Base-by-base conservation (phyloP, 1,140 invertebrate genomes). In the Druon quercuslanigerum region DNA sequence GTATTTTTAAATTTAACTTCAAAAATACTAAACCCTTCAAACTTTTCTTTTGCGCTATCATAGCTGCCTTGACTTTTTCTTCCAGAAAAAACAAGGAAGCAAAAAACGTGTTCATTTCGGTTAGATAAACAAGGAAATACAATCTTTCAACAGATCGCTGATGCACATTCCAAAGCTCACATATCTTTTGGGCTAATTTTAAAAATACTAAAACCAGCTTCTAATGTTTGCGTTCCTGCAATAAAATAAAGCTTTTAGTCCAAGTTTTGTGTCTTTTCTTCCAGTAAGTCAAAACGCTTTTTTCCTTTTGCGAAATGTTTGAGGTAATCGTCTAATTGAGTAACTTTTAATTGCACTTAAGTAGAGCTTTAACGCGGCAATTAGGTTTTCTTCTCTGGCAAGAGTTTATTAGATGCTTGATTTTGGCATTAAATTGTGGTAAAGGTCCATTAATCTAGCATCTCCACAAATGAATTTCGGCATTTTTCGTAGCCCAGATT, bases 231-330 rank as follows among this genome's bases (percentile, higher is more conserved):
- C n/a, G 1, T 3, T 46, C 6, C 14, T 66, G 16, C 13, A 66
- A 16, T 33, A 33, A 46, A 66, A 66, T 40, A 66, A 66, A 14
- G 60, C 13, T 5, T 66, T 25, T 33, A 66, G 20, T 66, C 25
- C 60, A 66, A 66, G 19, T 56, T 56, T 17, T 20, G 7, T 9
- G 0, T 46, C 20, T 33, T 20, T 66, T 40, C 25, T 40, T 20
- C 57, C 57, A 66, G 16, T 66, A 33, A 66, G 57, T 66, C 57
- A 66, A 20, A 40, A 66, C 40, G 16, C 57, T 66, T 66, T 20
- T 66, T 66, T 66, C 25, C 57, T 66, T 66, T 66, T 66, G 57
- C 40, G 57, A 14, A 66, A 66, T 66, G 16, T 33, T 66, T 33
- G 20, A 66, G 25, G 57, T 12, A 66, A 40, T 14, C 2, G 57